Conservation (phyloP, 2,888 invertebrate genomes). For the Prionchulus punctatus region DNA sequence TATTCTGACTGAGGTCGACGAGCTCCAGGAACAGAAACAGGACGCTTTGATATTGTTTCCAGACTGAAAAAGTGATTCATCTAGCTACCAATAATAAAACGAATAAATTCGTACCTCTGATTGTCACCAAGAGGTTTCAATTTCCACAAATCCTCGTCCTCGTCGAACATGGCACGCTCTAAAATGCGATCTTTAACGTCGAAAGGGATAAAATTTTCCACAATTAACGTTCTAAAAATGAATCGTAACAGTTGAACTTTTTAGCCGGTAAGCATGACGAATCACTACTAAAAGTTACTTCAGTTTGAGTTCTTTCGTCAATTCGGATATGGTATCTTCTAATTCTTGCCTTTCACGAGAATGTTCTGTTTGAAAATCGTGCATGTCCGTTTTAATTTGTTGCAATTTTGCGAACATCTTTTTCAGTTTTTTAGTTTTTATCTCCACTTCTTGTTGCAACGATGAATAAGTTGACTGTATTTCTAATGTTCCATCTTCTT, state of each 20-base stretch:
- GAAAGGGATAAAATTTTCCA: constrained; percentile 71
- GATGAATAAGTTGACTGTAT: constrained; percentile 76
- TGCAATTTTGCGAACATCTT: constrained; percentile 62
- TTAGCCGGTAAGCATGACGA: too few species aligned
- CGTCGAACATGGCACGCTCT: constrained; percentile 58
- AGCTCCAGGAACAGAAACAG: constrained; percentile 47
- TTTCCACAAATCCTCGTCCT: constrained; percentile 62
- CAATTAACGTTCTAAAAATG: constrained; percentile 45
- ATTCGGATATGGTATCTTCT: constrained; percentile 74
- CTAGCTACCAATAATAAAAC: background rate
- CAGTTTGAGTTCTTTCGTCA: constrained; percentile 70
- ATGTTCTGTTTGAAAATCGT: constrained; percentile 68
- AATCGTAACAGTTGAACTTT: too few species aligned
- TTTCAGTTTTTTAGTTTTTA: constrained; percentile 43
- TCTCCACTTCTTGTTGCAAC: constrained; percentile 87
- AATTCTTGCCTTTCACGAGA: constrained; percentile 75
- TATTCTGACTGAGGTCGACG: constrained; percentile 47
- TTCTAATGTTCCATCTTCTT: constrained; percentile 78
- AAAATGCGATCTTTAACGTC: constrained; percentile 40
- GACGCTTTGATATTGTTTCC: constrained; percentile 40
- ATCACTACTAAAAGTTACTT: constrained; percentile 47
- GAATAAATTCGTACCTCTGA: background rate
- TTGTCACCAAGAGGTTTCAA: constrained; percentile 29
- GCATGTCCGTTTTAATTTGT: constrained; percentile 55
- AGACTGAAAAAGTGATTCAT: background rate